phyloP scores from a whole-genome alignment of 2,797 vertebrate genomes.

The Alectoris magna region DNA sequence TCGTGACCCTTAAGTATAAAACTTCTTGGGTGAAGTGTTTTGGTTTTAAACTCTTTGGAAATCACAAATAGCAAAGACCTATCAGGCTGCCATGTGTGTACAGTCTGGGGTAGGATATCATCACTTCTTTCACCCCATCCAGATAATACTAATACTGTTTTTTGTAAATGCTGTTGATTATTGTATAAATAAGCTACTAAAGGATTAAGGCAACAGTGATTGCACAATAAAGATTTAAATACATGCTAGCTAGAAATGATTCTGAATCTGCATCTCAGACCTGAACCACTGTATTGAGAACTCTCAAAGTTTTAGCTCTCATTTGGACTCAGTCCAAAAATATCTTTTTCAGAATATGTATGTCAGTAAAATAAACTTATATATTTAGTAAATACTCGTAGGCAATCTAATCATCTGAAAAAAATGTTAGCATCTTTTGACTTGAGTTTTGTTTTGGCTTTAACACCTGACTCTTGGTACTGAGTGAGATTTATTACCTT shows the following conservation, averaged over 20 bases:
- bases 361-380: not conserved
- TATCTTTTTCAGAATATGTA: not conserved
- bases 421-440: not conserved
- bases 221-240: not conserved
- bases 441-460: not conserved
- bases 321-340: not conserved
- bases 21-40: not conserved
- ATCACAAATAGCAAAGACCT: not conserved
- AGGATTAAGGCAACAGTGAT: not conserved
- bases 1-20: not conserved
- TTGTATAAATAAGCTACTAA: not conserved
- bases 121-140: not conserved
- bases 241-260: not conserved
- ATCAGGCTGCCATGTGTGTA: not conserved
- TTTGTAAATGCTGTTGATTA: not conserved
- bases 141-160: not conserved
- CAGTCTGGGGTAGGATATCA: not conserved
- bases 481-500: not conserved
- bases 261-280: not conserved
- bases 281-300: not conserved
- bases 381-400: not conserved
- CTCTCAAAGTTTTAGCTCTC: not conserved
- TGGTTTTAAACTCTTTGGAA: not conserved
- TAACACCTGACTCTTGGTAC: not conserved
- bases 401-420: not conserved